A percentile compares a stretch with the other conserved stretches of the same genome.
Evolutionary conservation across 2,797 vertebrate genomes (phyloP).

Genomic region (Gobionotothen gibberifrons): DNA sequence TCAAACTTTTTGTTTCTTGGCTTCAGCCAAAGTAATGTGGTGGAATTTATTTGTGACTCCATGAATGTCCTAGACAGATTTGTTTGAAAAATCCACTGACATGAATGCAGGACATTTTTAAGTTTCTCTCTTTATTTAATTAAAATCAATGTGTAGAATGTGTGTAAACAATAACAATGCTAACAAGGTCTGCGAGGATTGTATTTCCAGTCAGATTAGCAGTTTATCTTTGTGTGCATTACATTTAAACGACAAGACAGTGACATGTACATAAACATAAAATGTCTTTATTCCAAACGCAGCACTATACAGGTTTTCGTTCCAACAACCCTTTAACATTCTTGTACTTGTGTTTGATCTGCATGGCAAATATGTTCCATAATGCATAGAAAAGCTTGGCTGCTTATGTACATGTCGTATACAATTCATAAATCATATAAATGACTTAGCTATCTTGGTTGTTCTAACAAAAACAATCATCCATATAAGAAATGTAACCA

Average conservation of each 20-base stretch:
- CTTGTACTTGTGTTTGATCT: constrained; percentile 65
- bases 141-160: constrained; percentile 45
- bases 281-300: constrained; percentile 60
- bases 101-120: constrained; percentile 45
- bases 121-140: constrained; percentile 24
- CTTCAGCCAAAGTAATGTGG: constrained; percentile 35
- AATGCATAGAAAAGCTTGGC: constrained; percentile 67
- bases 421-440: constrained; percentile 63
- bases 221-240: constrained; percentile 49
- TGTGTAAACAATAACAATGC: constrained; percentile 42
- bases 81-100: constrained; percentile 38
- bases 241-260: constrained; percentile 39
- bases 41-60: constrained; percentile 50
- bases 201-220: constrained; percentile 48
- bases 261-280: constrained; percentile 48
- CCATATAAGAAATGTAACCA: constrained; percentile 67
- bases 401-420: constrained; percentile 68
- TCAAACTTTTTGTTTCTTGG: constrained; percentile 15
- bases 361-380: constrained; percentile 71
- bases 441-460: constrained; percentile 63
- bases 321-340: constrained; percentile 66
- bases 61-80: constrained; percentile 63
- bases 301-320: constrained; percentile 53
- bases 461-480: constrained; percentile 60
- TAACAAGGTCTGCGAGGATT: constrained; percentile 54